Conservation (phyloP, 1,140 invertebrate genomes). For the Zaprionus inermis region DNA sequence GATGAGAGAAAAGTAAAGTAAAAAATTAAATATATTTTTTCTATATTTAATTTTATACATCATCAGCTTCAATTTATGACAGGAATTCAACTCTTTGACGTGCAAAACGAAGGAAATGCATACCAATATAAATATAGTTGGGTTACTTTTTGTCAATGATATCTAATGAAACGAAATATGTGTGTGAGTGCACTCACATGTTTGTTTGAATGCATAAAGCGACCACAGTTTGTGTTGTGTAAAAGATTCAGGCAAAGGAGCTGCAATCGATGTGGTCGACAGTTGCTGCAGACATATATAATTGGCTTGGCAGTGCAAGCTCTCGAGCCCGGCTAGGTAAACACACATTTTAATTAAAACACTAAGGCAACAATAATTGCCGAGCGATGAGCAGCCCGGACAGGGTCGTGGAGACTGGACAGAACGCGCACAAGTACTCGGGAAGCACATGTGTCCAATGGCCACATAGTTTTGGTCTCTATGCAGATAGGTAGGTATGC, state of each 20-base stretch:
- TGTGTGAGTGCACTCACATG: slow-evolving; percentile 22
- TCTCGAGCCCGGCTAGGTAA: slow-evolving; percentile 47
- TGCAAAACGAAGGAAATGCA: neutral
- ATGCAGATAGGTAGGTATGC: slow-evolving; percentile 8
- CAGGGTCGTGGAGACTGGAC: neutral
- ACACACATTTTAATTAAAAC: slow-evolving; percentile 80
- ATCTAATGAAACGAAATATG: slow-evolving; percentile 19
- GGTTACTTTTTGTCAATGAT: neutral
- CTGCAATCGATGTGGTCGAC: slow-evolving; percentile 40
- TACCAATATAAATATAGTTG: neutral
- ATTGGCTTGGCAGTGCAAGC: slow-evolving; percentile 41
- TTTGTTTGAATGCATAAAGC: slow-evolving; percentile 42
- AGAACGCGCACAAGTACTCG: neutral
- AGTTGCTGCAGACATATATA: slow-evolving; percentile 43
- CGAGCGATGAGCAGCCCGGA: neutral
- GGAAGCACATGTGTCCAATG: slow-evolving; percentile 17
- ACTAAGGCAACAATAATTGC: slow-evolving; percentile 78
- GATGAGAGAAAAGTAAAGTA: too few relatives aligned
- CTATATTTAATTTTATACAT: too few relatives aligned
- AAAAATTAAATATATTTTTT: too few relatives aligned
- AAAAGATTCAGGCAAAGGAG: slow-evolving; percentile 1
- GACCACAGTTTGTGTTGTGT: slow-evolving; percentile 35
- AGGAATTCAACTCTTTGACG: too few relatives aligned
- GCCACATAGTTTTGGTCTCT: slow-evolving; percentile 26
- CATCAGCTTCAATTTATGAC: too few relatives aligned